Evolutionary conservation across 2,113 vertebrate genomes (phyloP).

Genomic region (Trematocara unimaculatum): DNA sequence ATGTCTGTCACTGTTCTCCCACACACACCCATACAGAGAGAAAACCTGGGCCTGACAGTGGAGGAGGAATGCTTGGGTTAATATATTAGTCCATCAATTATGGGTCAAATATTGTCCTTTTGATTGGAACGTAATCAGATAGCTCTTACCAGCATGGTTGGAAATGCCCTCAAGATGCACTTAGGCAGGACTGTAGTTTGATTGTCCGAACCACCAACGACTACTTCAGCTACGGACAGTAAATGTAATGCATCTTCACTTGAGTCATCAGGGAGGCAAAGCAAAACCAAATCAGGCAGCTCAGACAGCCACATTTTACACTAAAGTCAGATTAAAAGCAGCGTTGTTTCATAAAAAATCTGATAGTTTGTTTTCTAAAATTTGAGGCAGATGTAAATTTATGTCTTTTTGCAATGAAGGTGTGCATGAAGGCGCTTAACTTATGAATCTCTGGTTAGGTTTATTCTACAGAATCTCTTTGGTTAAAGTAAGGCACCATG

Average conservation of each 20-base stretch:
- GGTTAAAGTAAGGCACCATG: not conserved
- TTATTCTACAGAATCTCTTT: not conserved
- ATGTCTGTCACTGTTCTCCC: constrained; percentile 11
- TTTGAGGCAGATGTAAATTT: not conserved
- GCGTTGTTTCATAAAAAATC: rapidly evolving
- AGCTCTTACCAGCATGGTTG: not conserved
- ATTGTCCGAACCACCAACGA: not conserved
- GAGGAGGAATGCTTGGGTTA: not conserved
- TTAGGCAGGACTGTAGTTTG: not conserved
- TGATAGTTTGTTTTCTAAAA: not conserved
- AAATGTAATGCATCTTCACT: not conserved
- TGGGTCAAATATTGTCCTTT: not conserved
- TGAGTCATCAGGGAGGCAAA: not conserved
- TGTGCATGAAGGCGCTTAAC: rapidly evolving
- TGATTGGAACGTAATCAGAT: constrained; percentile 14
- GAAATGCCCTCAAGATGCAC: constrained; percentile 3
- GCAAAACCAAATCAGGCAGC: not conserved
- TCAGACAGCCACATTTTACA: not conserved
- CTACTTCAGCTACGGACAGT: not conserved
- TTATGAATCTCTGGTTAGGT: rapidly evolving
- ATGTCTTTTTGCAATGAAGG: not conserved
- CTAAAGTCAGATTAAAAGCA: not conserved
- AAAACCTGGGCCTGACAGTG: not conserved
- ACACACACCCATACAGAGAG: not conserved
- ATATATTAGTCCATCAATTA: constrained; percentile 10